A percentile compares a stretch with the other conserved stretches of the same genome.
Conservation (phyloP, 1,140 invertebrate species). For the Leptopilina boulardi region DNA sequence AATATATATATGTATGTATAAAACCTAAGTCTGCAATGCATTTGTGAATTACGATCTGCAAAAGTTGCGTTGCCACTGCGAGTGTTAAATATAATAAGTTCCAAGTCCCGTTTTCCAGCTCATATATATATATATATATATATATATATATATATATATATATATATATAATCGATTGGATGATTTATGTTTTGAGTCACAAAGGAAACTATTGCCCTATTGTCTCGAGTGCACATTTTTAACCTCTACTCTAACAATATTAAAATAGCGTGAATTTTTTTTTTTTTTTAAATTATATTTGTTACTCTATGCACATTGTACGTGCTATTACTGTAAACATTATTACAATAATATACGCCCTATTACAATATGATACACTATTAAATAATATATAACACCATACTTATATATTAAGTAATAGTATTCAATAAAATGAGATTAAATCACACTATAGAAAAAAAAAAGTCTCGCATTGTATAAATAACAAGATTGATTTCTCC, state of each 20-base stretch:
- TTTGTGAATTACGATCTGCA: slow-evolving; percentile 7
- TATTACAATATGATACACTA: no score
- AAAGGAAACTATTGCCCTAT: slow-evolving; percentile 22
- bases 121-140: no score
- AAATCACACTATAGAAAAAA: no score
- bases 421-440: no score
- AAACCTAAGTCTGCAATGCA: not conserved
- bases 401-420: no score
- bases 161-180: not conserved
- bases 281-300: not conserved
- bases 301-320: not conserved
- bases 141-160: no score
- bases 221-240: not conserved
- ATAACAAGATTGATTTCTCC: no score
- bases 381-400: no score
- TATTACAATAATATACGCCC: no score
- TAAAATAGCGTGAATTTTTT: not conserved
- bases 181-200: slow-evolving; percentile 25
- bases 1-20: not conserved
- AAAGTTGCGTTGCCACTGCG: slow-evolving; percentile 18
- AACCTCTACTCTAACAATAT: not conserved
- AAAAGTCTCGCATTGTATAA: no score
- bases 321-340: no score
- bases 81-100: slow-evolving; percentile 36
- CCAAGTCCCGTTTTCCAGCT: slow-evolving; percentile 39